phyloP scores from a whole-genome alignment of 2,113 vertebrate species.

The Podarcis cretensis region DNA sequence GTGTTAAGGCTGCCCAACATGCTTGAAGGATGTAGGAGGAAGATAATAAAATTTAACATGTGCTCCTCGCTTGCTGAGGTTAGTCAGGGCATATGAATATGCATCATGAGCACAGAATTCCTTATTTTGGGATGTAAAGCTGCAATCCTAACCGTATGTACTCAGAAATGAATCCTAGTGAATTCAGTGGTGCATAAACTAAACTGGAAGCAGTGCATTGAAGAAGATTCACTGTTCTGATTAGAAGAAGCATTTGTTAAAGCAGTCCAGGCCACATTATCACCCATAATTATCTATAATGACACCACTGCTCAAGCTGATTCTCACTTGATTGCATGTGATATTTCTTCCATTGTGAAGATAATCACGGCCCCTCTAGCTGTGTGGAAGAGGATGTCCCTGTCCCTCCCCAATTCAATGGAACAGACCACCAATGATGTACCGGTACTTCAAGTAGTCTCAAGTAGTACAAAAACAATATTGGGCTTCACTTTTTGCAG shows the following conservation, averaged over 20 bases:
- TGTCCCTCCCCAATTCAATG: neutral
- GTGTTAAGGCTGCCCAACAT: neutral
- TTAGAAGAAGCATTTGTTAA: neutral
- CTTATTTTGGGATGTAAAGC: neutral
- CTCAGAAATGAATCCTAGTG: too few relatives aligned
- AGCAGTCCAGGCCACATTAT: neutral
- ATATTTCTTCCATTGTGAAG: neutral
- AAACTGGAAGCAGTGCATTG: neutral
- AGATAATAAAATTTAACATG: neutral
- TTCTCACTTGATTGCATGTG: neutral
- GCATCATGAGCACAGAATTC: neutral
- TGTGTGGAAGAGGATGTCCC: neutral
- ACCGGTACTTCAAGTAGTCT: neutral
- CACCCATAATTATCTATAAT: neutral
- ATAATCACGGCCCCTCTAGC: neutral
- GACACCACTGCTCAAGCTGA: neutral
- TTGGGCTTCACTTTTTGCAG: neutral
- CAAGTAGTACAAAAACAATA: neutral
- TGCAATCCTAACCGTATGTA: too few relatives aligned
- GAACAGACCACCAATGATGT: neutral
- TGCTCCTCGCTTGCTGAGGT: neutral
- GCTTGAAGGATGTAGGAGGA: neutral
- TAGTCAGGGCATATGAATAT: neutral
- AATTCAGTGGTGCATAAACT: too few relatives aligned
- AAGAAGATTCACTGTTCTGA: neutral